These are phyloP conservation scores for Lindbergichthys nudifrons DNA, from an alignment of 2,797 vertebrate genomes.

Conservation along the genomic window DNA sequence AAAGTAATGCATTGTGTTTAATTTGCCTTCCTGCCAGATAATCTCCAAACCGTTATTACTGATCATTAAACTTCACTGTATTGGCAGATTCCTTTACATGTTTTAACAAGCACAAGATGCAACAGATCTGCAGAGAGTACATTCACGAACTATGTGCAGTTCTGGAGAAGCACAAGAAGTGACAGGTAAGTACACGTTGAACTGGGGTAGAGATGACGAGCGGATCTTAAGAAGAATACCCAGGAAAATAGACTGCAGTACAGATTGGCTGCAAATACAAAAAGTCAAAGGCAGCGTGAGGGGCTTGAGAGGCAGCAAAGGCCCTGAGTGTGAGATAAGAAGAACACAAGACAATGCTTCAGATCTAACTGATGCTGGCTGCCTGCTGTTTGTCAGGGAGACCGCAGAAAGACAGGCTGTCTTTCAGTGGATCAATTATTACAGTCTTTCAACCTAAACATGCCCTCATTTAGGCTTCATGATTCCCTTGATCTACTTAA, in stretches of 20 bases:
- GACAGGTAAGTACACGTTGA: conserved; percentile 41
- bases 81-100: conserved; percentile 22
- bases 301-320: conserved; percentile 31
- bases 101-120: conserved; percentile 21
- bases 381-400: conserved; percentile 45
- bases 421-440: conserved; percentile 63
- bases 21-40: background rate
- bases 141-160: conserved; percentile 9
- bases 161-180: conserved; percentile 17
- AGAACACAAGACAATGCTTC: conserved; percentile 25
- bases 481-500: conserved; percentile 53
- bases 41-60: background rate
- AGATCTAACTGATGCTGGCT: conserved; percentile 44
- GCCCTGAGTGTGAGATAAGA: conserved; percentile 42
- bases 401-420: conserved; percentile 38
- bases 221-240: conserved; percentile 42
- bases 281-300: conserved; percentile 43
- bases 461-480: conserved; percentile 42
- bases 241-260: conserved; percentile 45
- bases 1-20: background rate
- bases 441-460: conserved; percentile 56
- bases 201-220: conserved; percentile 27
- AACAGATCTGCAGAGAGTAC: conserved; percentile 26
- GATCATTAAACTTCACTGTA: background rate
- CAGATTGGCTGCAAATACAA: conserved; percentile 38